phyloP scores from a whole-genome alignment of 2,113 vertebrate genomes.

The Electrona antarctica region DNA sequence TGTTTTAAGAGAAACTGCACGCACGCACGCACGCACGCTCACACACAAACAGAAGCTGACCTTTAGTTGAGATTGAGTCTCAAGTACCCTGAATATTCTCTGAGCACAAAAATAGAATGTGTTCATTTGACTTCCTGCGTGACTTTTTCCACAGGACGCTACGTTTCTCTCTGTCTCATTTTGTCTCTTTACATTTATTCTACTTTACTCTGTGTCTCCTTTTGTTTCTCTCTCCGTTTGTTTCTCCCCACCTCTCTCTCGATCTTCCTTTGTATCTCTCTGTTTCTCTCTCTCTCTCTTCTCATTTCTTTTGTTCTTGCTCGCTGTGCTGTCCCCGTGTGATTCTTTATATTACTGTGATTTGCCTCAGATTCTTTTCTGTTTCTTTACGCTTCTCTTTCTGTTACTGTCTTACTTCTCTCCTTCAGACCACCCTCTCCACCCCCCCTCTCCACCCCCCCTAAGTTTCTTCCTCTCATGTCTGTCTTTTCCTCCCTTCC shows the following conservation, averaged over 20 bases:
- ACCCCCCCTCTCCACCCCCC: too few relatives aligned
- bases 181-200: slow-evolving; percentile 3
- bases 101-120: not conserved
- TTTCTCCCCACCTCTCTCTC: slow-evolving; percentile 10
- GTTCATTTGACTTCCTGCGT: too few relatives aligned
- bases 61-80: slow-evolving; percentile 44
- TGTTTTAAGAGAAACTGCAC: not conserved
- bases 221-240: slow-evolving; percentile 33
- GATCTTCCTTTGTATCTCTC: slow-evolving; percentile 22
- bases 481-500: too few relatives aligned
- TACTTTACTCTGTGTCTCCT: slow-evolving; percentile 23
- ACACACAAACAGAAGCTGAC: slow-evolving; percentile 43
- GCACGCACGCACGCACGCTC: not conserved
- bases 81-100: slow-evolving; percentile 40
- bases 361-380: too few relatives aligned
- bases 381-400: too few relatives aligned
- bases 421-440: too few relatives aligned
- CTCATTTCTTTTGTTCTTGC: slow-evolving; percentile 3
- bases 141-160: too few relatives aligned
- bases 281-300: slow-evolving; percentile 17
- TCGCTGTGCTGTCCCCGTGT: not conserved
- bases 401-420: too few relatives aligned
- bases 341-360: not conserved
- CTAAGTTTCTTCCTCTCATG: too few relatives aligned
- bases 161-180: slow-evolving; percentile 17